Percentiles rank a stretch among this genome's conserved stretches.
Conservation (phyloP, 2,888 invertebrate genomes). For the Villa cingulata region DNA sequence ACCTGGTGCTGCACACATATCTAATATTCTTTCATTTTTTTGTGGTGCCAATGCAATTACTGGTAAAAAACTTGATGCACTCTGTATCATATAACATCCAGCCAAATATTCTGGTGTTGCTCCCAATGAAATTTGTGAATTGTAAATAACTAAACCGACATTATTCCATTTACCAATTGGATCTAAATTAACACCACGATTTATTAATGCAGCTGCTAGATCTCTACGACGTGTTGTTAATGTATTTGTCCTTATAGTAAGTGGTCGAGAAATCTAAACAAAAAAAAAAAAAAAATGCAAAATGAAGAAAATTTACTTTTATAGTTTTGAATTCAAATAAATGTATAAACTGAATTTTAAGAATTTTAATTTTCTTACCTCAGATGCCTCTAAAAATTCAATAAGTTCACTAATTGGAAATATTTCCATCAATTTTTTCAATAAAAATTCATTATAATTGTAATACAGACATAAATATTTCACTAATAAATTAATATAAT, state of each 20-base stretch:
- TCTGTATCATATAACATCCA: constrained; percentile 94
- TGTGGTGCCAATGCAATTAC: constrained; percentile 97
- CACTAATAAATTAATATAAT: constrained; percentile 66
- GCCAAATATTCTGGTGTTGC: constrained; percentile 98
- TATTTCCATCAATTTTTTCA: constrained; percentile 81
- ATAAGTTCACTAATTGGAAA: constrained; percentile 76
- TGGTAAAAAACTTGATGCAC: constrained; percentile 91
- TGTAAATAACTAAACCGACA: constrained; percentile 92
- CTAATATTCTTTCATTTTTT: constrained; percentile 85
- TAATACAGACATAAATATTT: constrained; percentile 87
- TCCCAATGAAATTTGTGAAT: constrained; percentile 89
- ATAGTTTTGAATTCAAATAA: too few relatives aligned
- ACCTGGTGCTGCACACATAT: constrained; percentile 97
- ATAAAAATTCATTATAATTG: constrained; percentile 92
- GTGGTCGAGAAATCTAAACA: constrained; percentile 54
- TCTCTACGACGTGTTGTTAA: constrained; percentile 85
- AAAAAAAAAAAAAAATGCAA: background rate
- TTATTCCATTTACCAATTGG: constrained; percentile 98
- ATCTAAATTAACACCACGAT: constrained; percentile 94
- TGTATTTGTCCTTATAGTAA: constrained; percentile 92
- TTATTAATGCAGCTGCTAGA: constrained; percentile 86
- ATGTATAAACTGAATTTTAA: too few relatives aligned
- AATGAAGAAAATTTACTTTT: background rate
- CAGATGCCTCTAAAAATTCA: constrained; percentile 93
- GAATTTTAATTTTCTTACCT: constrained; percentile 41